Evolutionary conservation across 2,113 vertebrate genomes (phyloP).

Genomic region (Addax nasomaculatus): DNA sequence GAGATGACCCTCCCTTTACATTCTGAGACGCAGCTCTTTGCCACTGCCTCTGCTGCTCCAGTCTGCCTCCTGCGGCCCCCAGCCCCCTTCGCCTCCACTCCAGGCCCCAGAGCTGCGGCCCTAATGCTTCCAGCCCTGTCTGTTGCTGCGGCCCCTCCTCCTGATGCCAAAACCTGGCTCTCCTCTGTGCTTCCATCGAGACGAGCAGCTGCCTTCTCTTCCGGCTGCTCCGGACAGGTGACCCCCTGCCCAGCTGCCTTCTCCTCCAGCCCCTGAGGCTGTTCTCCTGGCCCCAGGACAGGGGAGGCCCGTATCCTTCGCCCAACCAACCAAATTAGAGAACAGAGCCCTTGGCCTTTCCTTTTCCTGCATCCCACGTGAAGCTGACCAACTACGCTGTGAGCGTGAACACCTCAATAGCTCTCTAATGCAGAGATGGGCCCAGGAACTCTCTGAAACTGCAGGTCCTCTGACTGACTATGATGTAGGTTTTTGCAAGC

Average conservation of each 20-base stretch:
- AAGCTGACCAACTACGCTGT: accelerated
- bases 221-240: no score
- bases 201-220: neutral
- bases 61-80: accelerated
- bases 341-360: neutral
- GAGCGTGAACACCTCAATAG: no score
- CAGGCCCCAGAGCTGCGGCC: neutral
- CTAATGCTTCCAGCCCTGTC: neutral
- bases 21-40: accelerated
- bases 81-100: no score
- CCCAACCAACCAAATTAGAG: neutral
- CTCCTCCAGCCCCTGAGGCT: no score
- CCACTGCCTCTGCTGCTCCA: neutral
- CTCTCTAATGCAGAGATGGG: neutral
- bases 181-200: neutral
- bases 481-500: neutral
- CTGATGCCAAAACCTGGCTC: neutral
- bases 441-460: neutral
- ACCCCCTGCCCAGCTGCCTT: no score
- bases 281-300: neutral
- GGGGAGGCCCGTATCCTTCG: accelerated
- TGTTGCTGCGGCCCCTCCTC: no score
- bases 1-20: neutral
- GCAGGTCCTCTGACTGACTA: neutral
- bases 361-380: neutral